These are phyloP conservation scores for Sitobion miscanthi DNA, from an alignment of 1,140 invertebrate genomes.

Conservation along the genomic window DNA sequence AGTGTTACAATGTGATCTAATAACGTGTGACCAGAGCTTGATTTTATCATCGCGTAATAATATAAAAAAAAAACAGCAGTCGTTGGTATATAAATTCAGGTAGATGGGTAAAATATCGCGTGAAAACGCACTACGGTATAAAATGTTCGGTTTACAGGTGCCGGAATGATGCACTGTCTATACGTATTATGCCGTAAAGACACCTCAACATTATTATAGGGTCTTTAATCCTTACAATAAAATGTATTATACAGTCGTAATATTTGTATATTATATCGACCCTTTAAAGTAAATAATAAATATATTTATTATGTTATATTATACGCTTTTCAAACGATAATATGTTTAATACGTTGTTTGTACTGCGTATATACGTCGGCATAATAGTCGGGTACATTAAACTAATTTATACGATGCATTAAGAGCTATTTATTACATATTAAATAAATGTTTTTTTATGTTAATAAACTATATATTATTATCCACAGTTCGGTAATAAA, in stretches of 20 bases:
- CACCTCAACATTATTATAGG: background rate
- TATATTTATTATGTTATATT: background rate
- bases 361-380: background rate
- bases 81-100: background rate
- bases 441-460: background rate
- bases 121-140: background rate
- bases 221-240: background rate
- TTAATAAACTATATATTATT: background rate
- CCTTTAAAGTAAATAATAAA: background rate
- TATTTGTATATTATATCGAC: background rate
- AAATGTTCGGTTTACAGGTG: background rate
- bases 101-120: too few relatives aligned
- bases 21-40: background rate
- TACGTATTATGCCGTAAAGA: background rate
- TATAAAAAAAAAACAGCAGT: background rate
- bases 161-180: background rate
- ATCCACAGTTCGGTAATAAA: background rate
- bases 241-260: background rate
- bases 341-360: background rate
- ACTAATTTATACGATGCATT: background rate
- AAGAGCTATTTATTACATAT: background rate
- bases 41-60: slow-evolving; percentile 3
- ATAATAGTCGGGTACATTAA: background rate
- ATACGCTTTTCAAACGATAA: background rate
- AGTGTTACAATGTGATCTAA: background rate